These are phyloP conservation scores for Oscheius sp. DNA, from an alignment of 2,888 invertebrate genomes.

Conservation along the genomic window DNA sequence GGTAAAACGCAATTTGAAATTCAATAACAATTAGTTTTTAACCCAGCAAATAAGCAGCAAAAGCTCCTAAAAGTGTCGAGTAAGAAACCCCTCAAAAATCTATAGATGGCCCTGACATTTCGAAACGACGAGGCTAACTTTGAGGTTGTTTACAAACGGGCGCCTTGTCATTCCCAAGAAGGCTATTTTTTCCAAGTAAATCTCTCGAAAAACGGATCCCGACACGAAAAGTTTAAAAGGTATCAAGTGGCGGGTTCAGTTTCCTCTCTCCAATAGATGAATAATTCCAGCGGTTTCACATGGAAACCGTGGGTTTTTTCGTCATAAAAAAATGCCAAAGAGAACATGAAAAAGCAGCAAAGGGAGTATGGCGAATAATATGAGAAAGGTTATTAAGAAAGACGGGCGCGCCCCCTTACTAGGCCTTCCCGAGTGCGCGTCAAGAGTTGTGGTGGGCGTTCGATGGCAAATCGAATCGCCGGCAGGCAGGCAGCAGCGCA, in stretches of 20 bases:
- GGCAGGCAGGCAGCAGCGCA: conserved; percentile 5
- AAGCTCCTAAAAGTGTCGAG: not conserved
- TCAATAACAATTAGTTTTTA: no score
- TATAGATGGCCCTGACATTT: no score
- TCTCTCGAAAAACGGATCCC: not conserved
- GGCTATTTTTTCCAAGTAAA: not conserved
- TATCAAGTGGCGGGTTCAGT: not conserved
- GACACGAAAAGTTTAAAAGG: not conserved
- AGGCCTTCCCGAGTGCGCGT: conserved; percentile 29
- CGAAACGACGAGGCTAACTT: no score
- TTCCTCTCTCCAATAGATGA: not conserved
- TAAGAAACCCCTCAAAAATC: not conserved
- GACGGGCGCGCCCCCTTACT: not conserved
- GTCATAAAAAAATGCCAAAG: not conserved
- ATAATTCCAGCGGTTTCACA: no score
- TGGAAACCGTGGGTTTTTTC: not conserved
- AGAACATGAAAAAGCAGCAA: not conserved
- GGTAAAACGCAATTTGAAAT: no score
- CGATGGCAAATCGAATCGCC: conserved; percentile 33
- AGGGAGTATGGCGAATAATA: not conserved
- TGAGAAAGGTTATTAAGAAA: conserved; percentile 27
- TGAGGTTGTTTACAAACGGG: no score
- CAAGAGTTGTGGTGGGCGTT: conserved; percentile 37
- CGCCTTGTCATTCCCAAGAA: no score
- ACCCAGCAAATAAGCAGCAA: not conserved